Evolutionary conservation across 2,888 invertebrate species (phyloP), one percentile per base, ranked within the genome.

Genomic region (Acronicta psi): DNA sequence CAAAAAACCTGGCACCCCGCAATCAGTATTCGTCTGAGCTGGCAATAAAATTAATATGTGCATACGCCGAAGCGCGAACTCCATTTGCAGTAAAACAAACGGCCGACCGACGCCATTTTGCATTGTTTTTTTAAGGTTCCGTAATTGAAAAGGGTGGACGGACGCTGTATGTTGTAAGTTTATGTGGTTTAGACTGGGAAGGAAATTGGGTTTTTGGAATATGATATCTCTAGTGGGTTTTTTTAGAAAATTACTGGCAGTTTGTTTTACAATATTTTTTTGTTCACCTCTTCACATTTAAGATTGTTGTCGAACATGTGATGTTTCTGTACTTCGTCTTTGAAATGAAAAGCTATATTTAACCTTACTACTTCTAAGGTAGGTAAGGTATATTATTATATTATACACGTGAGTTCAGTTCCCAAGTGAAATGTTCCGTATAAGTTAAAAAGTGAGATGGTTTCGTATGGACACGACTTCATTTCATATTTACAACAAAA

Each of bases 31-130:
- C 80, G 59, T 61, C 61, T 69, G 59, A 63, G 66, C 59, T 58
- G 67, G 76, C 69, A 74, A 78, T 84, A 79, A 87, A 88, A 87
- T 88, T 87, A 82, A 85, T 83, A 86, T 84, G 87, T 82, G 86
- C 80, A 79, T 69, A 85, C 84, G 81, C 69, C 78, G 80, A 79
- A 82, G 80, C 85, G 84, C 73, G 82, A 82, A 86, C 78, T 59
- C 75, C 84, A 85, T 87, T 87, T 85, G 86, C 86, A 83, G 84
- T 84, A 81, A 82, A 84, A 77, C 77, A 80, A 79, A 82, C 80
- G 77, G 78, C 77, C 80, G 65, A 70, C 80, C 81, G 81, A 66
- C 79, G 83, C 81, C 83, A 84, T 81, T 83, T 81, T 86, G 82
- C 81, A 81, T 85, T 85, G 83, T 83, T 84, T 80, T 84, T 85